Percentiles rank a stretch among this genome's conserved stretches.
phyloP scores from a whole-genome alignment of 2,113 vertebrate genomes.

The Ursus arctos region DNA sequence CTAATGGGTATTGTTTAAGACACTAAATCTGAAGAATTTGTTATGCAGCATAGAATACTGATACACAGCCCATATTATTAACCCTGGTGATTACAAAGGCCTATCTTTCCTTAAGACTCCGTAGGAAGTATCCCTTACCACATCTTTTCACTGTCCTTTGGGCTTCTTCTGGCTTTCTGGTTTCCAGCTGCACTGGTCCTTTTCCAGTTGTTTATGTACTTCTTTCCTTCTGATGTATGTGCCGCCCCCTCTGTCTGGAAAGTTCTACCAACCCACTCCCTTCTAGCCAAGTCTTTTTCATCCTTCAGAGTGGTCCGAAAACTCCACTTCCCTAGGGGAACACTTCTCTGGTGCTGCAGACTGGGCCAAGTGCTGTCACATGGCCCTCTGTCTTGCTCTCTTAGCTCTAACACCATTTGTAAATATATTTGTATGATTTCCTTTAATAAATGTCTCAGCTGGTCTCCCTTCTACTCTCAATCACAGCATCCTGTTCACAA shows the following conservation, averaged over 20 bases:
- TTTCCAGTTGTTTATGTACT: neutral
- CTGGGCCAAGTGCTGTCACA: neutral
- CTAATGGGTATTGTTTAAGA: neutral
- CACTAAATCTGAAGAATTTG: neutral
- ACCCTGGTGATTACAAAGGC: neutral
- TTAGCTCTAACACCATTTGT: neutral
- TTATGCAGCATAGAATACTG: neutral
- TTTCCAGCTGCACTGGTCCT: neutral
- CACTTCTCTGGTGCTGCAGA: neutral
- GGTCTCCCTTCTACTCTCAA: neutral
- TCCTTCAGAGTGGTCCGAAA: neutral
- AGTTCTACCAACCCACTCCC: neutral
- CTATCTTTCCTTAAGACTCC: neutral
- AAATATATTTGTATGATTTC: neutral
- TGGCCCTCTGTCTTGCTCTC: neutral
- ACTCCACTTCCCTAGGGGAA: neutral
- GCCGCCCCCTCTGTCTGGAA: neutral
- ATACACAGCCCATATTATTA: neutral
- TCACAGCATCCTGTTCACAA: neutral
- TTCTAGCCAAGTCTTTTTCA: neutral
- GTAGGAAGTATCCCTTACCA: neutral
- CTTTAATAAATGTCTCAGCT: neutral
- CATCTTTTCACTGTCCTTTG: neutral
- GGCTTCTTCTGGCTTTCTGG: neutral
- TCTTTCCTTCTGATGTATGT: neutral